Base-by-base conservation (phyloP, 2,797 vertebrate species). In the Anabacerthia variegaticeps region DNA sequence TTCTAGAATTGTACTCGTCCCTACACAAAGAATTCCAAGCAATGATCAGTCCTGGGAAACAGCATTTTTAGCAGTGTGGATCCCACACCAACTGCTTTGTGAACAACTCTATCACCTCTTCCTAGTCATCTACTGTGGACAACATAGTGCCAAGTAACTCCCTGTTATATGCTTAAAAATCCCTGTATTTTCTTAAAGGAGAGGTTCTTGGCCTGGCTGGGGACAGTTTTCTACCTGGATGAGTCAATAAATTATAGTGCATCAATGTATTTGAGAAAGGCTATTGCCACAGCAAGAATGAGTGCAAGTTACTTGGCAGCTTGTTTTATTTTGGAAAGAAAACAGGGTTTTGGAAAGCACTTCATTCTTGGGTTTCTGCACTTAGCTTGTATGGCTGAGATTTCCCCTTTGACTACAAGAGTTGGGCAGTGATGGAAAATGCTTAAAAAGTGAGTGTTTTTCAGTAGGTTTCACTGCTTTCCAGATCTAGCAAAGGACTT, bases 161-260 rank as follows among this genome's bases (percentile, higher is more conserved):
- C 74, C 58, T 44, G 27, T 20, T 41, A 32, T 58, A 44, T 59
- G 49, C 48, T 93, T 68, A 41, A 51, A 44, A 51, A 80, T 94
- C 62, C 58, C 18, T 51, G 44, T 58, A 46, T 91, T 87, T 94
- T 87, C 44, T 68, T 96, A 93, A 94, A 92, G 79, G 51, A 89
- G 49, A 9, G 9, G 49, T 91, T 83, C 46, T 89, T 96, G 82
- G 88, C 49, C 65, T 93, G 68, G 37, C 34, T 87, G 46, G 68
- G 93, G 89, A 89, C 26, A 75, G 51, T 95, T 95, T 97, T 92
- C 82, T 88, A 82, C 73, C n/a, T 71, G 79, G 55, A 48, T 93
- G 85, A 78, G 49, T 93, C 89, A 93, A 88, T 85, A 95, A 92
- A 92, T 49, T 87, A 36, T 22, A 71, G 41, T 43, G 28, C 48